These are phyloP conservation scores for Tipula lateralis DNA, from an alignment of 2,888 invertebrate genomes.

Conservation along the genomic window DNA sequence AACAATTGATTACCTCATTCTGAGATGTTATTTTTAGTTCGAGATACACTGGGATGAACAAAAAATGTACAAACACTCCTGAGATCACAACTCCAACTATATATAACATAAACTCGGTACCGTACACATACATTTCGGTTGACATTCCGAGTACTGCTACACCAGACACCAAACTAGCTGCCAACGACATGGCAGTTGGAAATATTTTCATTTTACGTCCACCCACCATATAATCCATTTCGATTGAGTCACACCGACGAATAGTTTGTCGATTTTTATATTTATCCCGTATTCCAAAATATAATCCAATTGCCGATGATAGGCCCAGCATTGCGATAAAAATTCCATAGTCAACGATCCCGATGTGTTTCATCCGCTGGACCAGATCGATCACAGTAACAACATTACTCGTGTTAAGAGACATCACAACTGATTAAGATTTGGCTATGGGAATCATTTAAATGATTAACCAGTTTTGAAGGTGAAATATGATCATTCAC, in stretches of 20 bases:
- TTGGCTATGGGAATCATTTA: background rate
- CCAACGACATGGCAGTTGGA: conserved; percentile 30
- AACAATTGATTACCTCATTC: conserved; percentile 64
- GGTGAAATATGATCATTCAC: background rate
- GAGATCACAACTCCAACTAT: conserved; percentile 44
- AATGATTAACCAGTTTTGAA: background rate
- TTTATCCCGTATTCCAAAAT: background rate
- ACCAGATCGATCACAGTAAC: background rate
- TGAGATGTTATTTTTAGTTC: conserved; percentile 66
- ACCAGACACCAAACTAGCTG: conserved; percentile 63
- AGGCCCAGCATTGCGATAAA: background rate
- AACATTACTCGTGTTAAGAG: background rate
- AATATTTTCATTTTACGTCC: background rate
- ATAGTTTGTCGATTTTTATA: background rate
- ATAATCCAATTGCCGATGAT: background rate
- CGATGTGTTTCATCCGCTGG: background rate
- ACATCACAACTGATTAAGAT: background rate
- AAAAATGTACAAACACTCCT: conserved; percentile 55
- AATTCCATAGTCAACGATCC: background rate
- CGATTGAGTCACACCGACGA: background rate
- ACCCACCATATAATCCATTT: background rate
- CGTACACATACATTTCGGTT: conserved; percentile 73
- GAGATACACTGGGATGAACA: conserved; percentile 67
- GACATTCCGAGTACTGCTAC: conserved; percentile 72
- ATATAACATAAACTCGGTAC: conserved; percentile 65